These are phyloP conservation scores for Petrolisthes cinctipes DNA, from an alignment of 2,888 invertebrate species.

Conservation along the genomic window DNA sequence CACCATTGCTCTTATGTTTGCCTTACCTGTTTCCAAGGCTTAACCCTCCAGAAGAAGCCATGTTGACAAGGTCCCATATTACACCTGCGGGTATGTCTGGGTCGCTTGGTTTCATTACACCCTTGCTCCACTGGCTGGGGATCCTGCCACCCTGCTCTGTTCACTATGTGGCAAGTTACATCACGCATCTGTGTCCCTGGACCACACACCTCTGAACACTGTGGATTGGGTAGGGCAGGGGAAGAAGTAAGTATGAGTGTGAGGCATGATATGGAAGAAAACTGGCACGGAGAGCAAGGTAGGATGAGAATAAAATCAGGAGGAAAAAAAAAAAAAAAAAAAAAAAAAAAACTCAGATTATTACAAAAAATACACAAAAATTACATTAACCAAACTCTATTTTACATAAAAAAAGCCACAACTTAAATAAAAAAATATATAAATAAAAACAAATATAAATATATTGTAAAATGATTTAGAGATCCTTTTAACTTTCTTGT, in stretches of 20 bases:
- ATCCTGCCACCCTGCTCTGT: conserved; percentile 73
- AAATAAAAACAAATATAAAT: not conserved
- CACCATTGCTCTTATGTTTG: no score
- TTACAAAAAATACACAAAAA: not conserved
- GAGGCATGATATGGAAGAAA: not conserved
- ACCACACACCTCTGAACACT: conserved; percentile 77
- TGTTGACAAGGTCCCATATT: conserved; percentile 74
- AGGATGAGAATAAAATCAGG: not conserved
- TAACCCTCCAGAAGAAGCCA: conserved; percentile 74
- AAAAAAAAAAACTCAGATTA: not conserved
- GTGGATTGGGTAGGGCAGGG: conserved; percentile 64
- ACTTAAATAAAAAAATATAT: not conserved
- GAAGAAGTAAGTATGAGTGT: conserved; percentile 14
- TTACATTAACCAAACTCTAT: not conserved
- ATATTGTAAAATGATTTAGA: not conserved
- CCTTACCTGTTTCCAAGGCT: conserved; percentile 28
- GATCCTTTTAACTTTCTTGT: no score
- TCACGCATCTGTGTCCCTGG: conserved; percentile 74
- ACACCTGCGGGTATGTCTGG: conserved; percentile 71
- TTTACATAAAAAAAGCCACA: not conserved
- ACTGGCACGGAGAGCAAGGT: not conserved
- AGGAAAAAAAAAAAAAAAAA: no score
- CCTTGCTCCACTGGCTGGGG: conserved; percentile 70
- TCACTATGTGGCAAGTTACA: conserved; percentile 76
- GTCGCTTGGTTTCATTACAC: conserved; percentile 72